Evolutionary conservation across 1,140 invertebrate genomes (phyloP).

Genomic region (Musca vetustissima): DNA sequence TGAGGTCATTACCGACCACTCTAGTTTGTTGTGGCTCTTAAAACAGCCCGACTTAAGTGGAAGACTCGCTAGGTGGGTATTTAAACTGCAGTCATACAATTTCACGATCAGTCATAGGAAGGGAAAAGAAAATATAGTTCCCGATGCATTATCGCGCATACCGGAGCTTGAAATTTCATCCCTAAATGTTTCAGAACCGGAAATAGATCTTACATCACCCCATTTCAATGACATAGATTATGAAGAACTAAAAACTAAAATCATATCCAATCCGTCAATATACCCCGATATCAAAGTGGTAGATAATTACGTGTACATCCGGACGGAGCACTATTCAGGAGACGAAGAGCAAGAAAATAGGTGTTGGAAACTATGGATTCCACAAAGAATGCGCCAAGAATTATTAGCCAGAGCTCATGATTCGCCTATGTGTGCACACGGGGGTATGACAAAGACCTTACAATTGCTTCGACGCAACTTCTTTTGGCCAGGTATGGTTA

Average conservation of each 20-base stretch:
- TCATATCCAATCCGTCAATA: no score
- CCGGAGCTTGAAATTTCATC: not conserved
- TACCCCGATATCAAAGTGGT: no score
- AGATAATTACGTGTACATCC: no score
- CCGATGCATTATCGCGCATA: not conserved
- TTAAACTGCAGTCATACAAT: not conserved
- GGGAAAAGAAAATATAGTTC: not conserved
- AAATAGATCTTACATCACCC: not conserved
- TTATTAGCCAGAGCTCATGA: not conserved
- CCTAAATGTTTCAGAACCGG: not conserved
- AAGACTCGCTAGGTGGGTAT: no score
- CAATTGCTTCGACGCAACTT: not conserved
- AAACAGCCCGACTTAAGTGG: not conserved
- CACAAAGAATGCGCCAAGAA: not conserved
- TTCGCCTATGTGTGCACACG: not conserved
- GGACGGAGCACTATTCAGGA: no score
- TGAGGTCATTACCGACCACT: no score
- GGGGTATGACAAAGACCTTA: not conserved
- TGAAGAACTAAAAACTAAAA: no score
- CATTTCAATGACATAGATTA: no score
- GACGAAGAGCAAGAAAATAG: no score
- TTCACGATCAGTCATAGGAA: not conserved
- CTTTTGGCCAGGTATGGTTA: no score
- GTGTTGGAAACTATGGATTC: no score
- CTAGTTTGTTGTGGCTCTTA: not conserved